Evolutionary conservation across 2,113 vertebrate genomes (phyloP), one percentile per base, ranked within the genome.

Genomic region (Oceanites oceanicus): DNA sequence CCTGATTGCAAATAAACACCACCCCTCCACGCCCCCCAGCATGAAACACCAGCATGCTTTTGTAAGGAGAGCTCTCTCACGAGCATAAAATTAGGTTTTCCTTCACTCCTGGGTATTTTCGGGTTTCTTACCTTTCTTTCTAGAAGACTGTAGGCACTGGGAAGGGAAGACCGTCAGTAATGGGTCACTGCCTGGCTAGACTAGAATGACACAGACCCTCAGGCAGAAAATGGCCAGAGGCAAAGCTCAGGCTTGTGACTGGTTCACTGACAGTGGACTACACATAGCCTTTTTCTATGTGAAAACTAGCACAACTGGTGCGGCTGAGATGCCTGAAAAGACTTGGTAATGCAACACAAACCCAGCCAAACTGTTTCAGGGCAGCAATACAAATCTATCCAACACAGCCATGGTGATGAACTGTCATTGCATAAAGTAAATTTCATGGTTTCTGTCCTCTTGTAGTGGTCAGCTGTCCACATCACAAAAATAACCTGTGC

Each of bases 391-490:
- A 0, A 76, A 29, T 65, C 34, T 36, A 40, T 49, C 53, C 73
- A 79, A 8, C 29, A 20, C 0, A 45, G 25, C 27, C 86, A 67
- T 16, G 36, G 62, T 13, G 62, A 62, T 13, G 53, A 83, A 17
- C 63, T 36, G 44, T 36, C 11, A 3, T 14, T 62, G 32, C 50
- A 91, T 80, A 65, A 92, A 89, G 65, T 55, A 63, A 80, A 84
- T 84, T 25, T 81, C 47, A 14, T 55, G 38, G 65, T 52, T 93
- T 91, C 61, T 1, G 0, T 66, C 58, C 63, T 77, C 67, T 61
- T 72, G 49, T 56, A 66, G 58, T 95, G 91, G 94, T 96, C 95
- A 97, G 61, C 38, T 87, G 95, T 96, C 94, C 96, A 96, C 70
- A 87, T 81, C 91, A 94, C 66, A 94, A 32, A 94, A 95, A 92